These are phyloP conservation scores for Monarcha castaneiventris DNA, from an alignment of 2,113 vertebrate species.

Conservation along the genomic window DNA sequence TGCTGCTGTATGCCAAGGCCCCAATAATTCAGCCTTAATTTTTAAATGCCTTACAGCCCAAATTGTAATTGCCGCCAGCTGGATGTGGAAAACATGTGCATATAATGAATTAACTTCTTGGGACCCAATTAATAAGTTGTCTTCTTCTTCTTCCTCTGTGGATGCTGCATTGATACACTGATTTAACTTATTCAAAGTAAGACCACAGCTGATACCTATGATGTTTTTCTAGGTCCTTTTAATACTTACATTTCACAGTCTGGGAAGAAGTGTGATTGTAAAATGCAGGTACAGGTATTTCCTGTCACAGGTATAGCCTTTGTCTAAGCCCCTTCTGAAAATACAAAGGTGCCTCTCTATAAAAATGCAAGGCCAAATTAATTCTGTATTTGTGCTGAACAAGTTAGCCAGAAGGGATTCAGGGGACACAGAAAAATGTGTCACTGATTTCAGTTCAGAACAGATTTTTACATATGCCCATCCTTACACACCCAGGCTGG, in stretches of 20 bases:
- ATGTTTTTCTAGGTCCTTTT: not conserved
- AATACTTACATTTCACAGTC: not conserved
- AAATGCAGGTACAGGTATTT: not conserved
- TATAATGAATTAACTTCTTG: not conserved
- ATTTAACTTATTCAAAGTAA: not conserved
- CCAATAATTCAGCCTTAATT: not conserved
- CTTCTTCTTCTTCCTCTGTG: not conserved
- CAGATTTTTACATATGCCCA: not conserved
- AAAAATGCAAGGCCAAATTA: not conserved
- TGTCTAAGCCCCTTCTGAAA: not conserved
- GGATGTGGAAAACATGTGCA: not conserved
- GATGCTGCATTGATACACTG: not conserved
- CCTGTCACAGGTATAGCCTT: not conserved
- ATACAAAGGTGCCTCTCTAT: not conserved
- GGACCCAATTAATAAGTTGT: not conserved
- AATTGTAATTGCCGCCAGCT: not conserved
- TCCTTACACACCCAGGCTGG: not conserved
- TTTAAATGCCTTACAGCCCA: not conserved
- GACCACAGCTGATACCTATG: not conserved
- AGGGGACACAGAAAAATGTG: not conserved
- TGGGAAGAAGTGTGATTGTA: not conserved
- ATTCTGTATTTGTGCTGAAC: not conserved
- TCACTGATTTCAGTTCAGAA: not conserved
- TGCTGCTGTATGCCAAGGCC: not conserved
- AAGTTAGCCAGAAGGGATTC: not conserved